Conservation (phyloP, 2,888 invertebrate species). For the Drosophila pseudotalamancana region DNA sequence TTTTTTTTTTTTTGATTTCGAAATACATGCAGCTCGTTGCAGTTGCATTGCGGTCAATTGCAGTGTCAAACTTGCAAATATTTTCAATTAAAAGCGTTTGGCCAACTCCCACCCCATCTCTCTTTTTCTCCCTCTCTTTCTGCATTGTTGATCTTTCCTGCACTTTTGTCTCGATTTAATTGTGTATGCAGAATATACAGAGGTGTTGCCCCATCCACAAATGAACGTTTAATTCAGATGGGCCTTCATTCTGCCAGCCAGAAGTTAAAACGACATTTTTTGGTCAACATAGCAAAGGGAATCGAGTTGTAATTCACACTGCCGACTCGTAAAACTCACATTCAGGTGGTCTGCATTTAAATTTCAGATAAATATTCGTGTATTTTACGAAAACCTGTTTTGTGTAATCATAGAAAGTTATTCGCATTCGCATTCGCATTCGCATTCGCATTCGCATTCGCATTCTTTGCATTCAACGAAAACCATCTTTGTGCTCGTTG, state of each 20-base stretch:
- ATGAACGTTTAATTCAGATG: conserved; percentile 11
- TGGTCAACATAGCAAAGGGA: conserved; percentile 34
- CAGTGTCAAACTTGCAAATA: conserved; percentile 73
- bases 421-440: conserved; percentile 6
- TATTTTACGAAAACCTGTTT: conserved; percentile 11
- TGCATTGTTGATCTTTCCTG: conserved; percentile 28
- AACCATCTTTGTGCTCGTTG: no score
- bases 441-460: no score
- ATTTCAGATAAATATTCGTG: conserved; percentile 49
- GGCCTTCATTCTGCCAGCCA: conserved; percentile 33
- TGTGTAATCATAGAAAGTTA: conserved; percentile 1
- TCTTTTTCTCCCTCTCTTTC: neutral
- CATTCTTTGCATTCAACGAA: no score
- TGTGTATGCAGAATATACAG: conserved; percentile 45
- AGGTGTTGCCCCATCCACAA: conserved; percentile 23
- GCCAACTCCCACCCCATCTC: conserved; percentile 2
- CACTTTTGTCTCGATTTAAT: conserved; percentile 62
- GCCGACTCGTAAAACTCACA: conserved; percentile 9
- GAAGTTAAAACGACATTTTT: conserved; percentile 50
- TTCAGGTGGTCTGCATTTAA: conserved; percentile 48
- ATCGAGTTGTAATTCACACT: conserved; percentile 39
- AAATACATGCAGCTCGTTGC: conserved; percentile 38
- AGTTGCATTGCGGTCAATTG: conserved; percentile 63
- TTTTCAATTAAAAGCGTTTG: conserved; percentile 71
- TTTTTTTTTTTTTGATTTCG: conserved; percentile 11